Percentiles rank a stretch among this genome's conserved stretches.
Evolutionary conservation across 2,113 vertebrate genomes (phyloP).

Genomic region (Cygnus buccinator): DNA sequence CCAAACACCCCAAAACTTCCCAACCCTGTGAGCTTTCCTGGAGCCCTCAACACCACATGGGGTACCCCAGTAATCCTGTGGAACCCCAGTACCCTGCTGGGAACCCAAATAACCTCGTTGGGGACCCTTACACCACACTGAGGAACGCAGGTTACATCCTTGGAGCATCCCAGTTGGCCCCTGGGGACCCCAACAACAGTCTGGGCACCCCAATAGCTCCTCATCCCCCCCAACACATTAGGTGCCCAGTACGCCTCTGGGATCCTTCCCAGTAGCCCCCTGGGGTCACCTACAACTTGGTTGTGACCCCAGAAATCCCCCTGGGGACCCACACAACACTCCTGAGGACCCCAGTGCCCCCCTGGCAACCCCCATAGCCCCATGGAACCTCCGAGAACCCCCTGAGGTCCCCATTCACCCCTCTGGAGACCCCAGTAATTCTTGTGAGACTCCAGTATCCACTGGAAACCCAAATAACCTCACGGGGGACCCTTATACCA

Average conservation of each 20-base stretch:
- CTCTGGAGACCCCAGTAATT: slow-evolving; percentile 63
- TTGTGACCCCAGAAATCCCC: slow-evolving; percentile 83
- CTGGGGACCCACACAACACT: slow-evolving; percentile 72
- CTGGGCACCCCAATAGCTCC: neutral
- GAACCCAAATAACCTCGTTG: neutral
- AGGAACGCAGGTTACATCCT: neutral
- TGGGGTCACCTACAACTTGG: neutral
- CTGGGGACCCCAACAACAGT: neutral
- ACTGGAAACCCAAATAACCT: neutral
- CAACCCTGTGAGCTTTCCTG: neutral
- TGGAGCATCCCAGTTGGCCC: no score
- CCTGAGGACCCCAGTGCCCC: neutral
- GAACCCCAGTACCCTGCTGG: neutral
- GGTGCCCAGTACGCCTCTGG: neutral
- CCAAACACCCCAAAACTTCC: neutral
- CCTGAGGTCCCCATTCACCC: slow-evolving; percentile 72
- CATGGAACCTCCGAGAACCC: no score
- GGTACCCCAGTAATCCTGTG: neutral
- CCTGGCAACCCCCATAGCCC: neutral
- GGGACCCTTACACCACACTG: neutral
- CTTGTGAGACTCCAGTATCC: neutral
- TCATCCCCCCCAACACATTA: no score
- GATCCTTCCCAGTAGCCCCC: neutral
- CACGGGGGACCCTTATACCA: neutral
- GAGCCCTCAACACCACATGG: no score